A percentile compares a stretch with the other conserved stretches of the same genome.
phyloP scores from a whole-genome alignment of 2,797 vertebrate species.

The Notolabrus celidotus region DNA sequence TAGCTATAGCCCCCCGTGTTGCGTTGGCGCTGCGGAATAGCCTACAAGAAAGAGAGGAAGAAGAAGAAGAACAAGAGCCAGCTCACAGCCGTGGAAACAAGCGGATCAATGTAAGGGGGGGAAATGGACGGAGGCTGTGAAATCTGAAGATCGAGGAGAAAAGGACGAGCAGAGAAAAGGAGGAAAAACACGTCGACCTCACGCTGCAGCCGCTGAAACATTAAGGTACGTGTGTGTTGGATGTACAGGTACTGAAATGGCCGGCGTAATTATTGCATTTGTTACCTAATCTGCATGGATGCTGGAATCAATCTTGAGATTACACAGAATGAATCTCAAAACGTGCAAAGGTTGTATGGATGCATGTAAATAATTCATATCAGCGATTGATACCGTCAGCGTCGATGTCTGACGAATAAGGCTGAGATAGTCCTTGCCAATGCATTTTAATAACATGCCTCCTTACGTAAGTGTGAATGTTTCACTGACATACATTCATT shows the following conservation, averaged over 20 bases:
- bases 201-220: conserved; percentile 61
- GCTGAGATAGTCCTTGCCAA: conserved; percentile 22
- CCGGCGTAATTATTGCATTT: conserved; percentile 70
- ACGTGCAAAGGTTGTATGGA: conserved; percentile 42
- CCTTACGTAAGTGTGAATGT: conserved; percentile 45
- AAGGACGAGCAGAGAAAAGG: conserved; percentile 34
- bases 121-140: conserved; percentile 58
- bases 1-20: conserved; percentile 76
- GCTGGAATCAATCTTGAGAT: conserved; percentile 31
- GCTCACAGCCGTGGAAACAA: conserved; percentile 78
- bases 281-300: conserved; percentile 52
- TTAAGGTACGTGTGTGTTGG: conserved; percentile 75
- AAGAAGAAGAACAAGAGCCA: conserved; percentile 72
- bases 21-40: conserved; percentile 85
- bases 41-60: conserved; percentile 74
- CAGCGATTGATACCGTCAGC: conserved; percentile 1
- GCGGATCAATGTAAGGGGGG: conserved; percentile 75
- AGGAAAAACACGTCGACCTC: conserved; percentile 59
- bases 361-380: conserved; percentile 49
- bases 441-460: conserved; percentile 20
- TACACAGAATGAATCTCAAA: background rate
- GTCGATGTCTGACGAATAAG: conserved; percentile 43
- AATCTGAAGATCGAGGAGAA: conserved; percentile 51
- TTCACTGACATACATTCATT: conserved; percentile 5
- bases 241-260: conserved; percentile 71